These are phyloP conservation scores for Hemiprocne comata DNA, from an alignment of 2,113 vertebrate species.

Conservation along the genomic window DNA sequence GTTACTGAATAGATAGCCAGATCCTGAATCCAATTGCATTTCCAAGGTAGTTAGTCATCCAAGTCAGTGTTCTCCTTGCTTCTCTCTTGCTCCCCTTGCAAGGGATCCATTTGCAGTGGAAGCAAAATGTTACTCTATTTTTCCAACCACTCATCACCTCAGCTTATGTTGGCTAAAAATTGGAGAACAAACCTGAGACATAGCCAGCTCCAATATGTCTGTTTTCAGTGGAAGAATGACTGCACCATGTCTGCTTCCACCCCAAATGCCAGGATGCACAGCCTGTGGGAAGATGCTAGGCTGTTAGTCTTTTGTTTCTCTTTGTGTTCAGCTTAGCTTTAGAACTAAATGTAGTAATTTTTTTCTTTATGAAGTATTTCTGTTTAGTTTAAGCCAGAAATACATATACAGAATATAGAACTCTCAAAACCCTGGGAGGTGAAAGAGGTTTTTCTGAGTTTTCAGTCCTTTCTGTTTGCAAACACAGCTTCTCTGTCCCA, in stretches of 20 bases:
- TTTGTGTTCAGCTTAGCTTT: background rate
- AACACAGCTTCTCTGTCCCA: accelerated
- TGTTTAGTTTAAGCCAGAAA: background rate
- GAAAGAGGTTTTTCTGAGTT: background rate
- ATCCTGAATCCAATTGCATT: background rate
- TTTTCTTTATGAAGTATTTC: background rate
- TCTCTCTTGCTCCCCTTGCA: background rate
- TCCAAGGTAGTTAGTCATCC: background rate
- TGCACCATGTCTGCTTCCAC: background rate
- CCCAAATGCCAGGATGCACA: background rate
- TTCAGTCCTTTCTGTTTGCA: background rate
- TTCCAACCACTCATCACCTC: background rate
- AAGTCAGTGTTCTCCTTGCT: background rate
- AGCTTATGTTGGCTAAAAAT: background rate
- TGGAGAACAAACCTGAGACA: background rate
- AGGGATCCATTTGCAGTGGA: background rate
- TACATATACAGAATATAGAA: background rate
- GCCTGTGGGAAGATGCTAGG: background rate
- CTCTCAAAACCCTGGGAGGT: accelerated
- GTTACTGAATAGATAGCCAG: background rate
- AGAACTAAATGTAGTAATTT: background rate
- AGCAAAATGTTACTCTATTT: background rate
- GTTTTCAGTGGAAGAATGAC: background rate
- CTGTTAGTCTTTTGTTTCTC: background rate
- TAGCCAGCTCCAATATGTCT: background rate